Evolutionary conservation across 1,140 invertebrate genomes (phyloP), one percentile per base, ranked within the genome.

Genomic region (Macrobrachium nipponense): DNA sequence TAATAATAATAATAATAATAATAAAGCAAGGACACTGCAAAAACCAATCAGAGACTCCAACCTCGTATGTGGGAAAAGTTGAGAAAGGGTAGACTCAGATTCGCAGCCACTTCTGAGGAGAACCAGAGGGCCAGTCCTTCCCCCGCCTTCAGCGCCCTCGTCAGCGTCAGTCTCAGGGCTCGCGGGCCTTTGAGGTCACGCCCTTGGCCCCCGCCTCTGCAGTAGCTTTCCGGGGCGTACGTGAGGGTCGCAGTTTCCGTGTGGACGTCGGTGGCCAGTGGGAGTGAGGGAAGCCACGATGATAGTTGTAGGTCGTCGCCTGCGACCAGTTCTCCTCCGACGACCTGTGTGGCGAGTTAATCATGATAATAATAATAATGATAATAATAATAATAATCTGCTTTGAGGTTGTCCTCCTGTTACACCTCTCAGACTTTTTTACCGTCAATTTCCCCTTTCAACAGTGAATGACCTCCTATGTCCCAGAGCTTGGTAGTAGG

Each of bases 81-180:
- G 8, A 98, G 92, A 90, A 96, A 96, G 0, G 96, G 96, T n/a
- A 93, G 91, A 89, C 94, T 93, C 81, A 96, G 91, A 36, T 94
- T 91, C 5, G 94, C 93, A 0, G 96, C 92, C 12, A 90, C 83
- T 80, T 94, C 93, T 70, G 95, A 94, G 0, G 94, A 94, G 90
- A 97, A 97, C 97, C 97, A 98, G 86, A 97, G 92, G 14, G 93
- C 90, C 0, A 97, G 90, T 87, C 94, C 93, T 83, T 96, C 93
- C 0, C 93, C 94, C 15, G 90, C 89, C 61, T 89, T 86, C 8
- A 96, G 92, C 0, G 90, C 85, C 87, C 92, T 91, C 5, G 93
- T 92, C 5, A 91, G 90, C 90, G 80, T 87, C 59, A 88, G 64
- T 23, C 73, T 62, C 76, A 89, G 75, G 60, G 72, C 60, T n/a